Base-by-base conservation (phyloP, 2,113 vertebrate genomes). In the Sus scrofa region DNA sequence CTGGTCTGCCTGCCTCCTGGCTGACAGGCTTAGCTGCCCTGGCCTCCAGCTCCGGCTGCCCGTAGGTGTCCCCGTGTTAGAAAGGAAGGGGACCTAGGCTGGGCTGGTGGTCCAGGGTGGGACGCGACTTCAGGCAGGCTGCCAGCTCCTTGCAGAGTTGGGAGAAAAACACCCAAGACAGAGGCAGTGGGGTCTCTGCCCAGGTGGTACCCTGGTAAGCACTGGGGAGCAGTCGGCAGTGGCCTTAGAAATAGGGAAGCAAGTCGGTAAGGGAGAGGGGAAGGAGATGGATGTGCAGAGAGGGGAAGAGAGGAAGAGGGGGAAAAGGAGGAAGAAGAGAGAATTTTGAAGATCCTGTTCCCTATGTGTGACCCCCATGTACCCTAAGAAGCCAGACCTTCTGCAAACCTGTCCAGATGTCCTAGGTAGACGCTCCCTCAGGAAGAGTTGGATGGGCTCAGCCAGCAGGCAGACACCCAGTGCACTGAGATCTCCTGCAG, bases 381-480 rank as follows among this genome's bases (percentile, higher is more conserved):
- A 11, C 50, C 63, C 60, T 60, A 22, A 67, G 22, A 27, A 54
- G 52, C 75, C 44, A 67, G 34, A 85, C 15, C 63, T 30, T 37
- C 22, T 52, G 37, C 22, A 34, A 52, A 18, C 37, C 60, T 37
- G 3, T 62, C 11, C 22, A 2, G 50, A 32, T 0, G 0, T 18
- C 37, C 52, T 37, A 50, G 9, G 24, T 15, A 20, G 32, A 14
- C 16, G n/a, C 14, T 34, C 18, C 50, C 37, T 24, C 11, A 27
- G 37, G 15, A 19, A 39, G 81, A 1, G 67, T 0, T 4, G n/a
- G 88, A n/a, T 2, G 62, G 63, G 22, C 12, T 30, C 34, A 63
- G 60, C 27, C 7, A 18, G 82, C 30, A n/a, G 70, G 30, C 67
- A 39, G 19, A 16, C 54, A 77, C 32, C 22, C 62, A 19, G 26